A percentile compares a stretch with the other conserved stretches of the same genome.
These are phyloP conservation scores for Terebella lapidaria DNA, from an alignment of 2,888 invertebrate genomes.

Conservation along the genomic window DNA sequence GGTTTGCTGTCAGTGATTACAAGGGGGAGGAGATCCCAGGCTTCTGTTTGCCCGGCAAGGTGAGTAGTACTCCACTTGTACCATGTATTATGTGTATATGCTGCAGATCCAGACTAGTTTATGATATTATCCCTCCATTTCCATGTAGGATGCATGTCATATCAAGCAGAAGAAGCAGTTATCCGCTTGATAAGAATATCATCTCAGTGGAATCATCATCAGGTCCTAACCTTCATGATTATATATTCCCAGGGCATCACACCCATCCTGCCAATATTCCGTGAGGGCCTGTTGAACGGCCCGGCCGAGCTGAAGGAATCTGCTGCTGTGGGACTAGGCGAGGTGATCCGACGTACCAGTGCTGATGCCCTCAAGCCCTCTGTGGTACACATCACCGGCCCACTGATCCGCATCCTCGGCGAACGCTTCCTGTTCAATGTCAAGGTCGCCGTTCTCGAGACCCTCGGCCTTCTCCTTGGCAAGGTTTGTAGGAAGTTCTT, in stretches of 20 bases:
- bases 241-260: constrained; percentile 69
- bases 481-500: constrained; percentile 69
- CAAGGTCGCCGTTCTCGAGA: constrained; percentile 92
- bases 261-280: constrained; percentile 88
- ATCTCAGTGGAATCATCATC: too few relatives aligned
- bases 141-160: too few relatives aligned
- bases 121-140: too few relatives aligned
- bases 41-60: constrained; percentile 71
- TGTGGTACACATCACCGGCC: constrained; percentile 95
- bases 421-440: constrained; percentile 90
- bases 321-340: constrained; percentile 84
- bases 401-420: constrained; percentile 93
- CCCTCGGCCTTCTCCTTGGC: constrained; percentile 81
- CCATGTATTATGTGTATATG: too few relatives aligned
- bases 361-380: constrained; percentile 87
- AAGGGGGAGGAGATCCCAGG: constrained; percentile 77
- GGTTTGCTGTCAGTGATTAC: constrained; percentile 81
- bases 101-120: too few relatives aligned
- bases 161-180: too few relatives aligned
- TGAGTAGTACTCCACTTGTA: constrained; percentile 2
- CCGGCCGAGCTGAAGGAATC: constrained; percentile 92
- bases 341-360: constrained; percentile 77
- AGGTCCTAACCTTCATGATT: too few relatives aligned
- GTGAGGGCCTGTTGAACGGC: constrained; percentile 93
- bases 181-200: too few relatives aligned